Base-by-base conservation (phyloP, 1,140 invertebrate species). In the Drosophila miranda region DNA sequence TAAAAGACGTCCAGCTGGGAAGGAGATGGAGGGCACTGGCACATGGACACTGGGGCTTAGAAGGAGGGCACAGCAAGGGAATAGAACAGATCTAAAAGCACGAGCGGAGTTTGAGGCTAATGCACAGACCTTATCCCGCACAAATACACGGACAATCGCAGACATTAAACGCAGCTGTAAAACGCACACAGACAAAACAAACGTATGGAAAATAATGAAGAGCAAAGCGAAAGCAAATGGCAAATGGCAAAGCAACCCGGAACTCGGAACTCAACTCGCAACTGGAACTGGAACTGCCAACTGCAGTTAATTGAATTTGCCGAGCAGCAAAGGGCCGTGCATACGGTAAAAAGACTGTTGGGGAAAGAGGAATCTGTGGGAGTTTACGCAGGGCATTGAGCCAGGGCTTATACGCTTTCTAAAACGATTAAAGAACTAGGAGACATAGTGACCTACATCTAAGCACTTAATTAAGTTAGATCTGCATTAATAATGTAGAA, bases 271-370 rank as follows among this genome's bases (percentile, higher is more conserved):
- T 38, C 50, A 54, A 74, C 70, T 59, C 49, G 45, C 69, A 62
- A 75, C 34, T 38, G 34, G 34, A 38, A 38, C 34, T 38, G 11
- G 34, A 38, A 13, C 66, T 79, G 56, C 59, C 70, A 62, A 80
- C 68, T 74, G 78, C 68, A 74, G 78, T 77, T 81, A 81, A 81
- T 81, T 81, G 78, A 81, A 81, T 81, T 64, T 69, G 58, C 48
- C 2, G 45, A 58, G 56, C 38, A 58, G 56, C 38, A 52, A 53
- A 53, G 38, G n/a, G 53, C 3, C 26, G 19, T n/a, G 26, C 34
- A 30, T 41, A 49, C 46, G 55, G 14, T 9, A 26, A 19, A 23
- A 28, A 7, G 14, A 1, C n/a, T 38, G 42, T 16, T 16, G 13
- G 23, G 14, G 14, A 5, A 5, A 1, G 34, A 13, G 34, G 1